Evolutionary conservation across 1,140 invertebrate species (phyloP), one percentile per base, ranked within the genome.

Genomic region (Habropoda laboriosa): DNA sequence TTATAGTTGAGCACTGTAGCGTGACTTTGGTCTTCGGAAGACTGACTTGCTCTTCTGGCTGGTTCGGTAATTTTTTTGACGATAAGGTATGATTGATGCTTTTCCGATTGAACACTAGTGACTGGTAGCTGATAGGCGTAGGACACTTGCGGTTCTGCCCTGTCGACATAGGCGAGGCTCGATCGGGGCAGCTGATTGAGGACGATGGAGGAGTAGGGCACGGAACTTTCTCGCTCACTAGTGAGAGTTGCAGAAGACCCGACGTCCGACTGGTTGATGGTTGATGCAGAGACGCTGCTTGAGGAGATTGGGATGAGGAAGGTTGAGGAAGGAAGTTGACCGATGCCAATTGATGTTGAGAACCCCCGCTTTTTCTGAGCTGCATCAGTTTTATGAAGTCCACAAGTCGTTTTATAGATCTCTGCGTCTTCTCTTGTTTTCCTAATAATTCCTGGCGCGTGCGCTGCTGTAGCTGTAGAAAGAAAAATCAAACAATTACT

Each of bases 301-400:
- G 83, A 27, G 72, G 86, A 55, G 87, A 93, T 87, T 63, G 92
- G 92, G 89, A 93, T 91, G 85, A 93, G 91, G 86, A 91, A 88
- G 82, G 91, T 92, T 40, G 92, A 92, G 75, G 92, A 74, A 61
- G 92, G 91, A 64, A 92, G 79, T 73, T 92, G 89, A 27, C 84
- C 86, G 91, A 92, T 81, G 58, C 85, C 80, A 84, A 89, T 67
- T 84, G 81, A 82, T 16, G 79, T 66, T 70, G 88, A 68, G 87
- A 90, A 73, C 88, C 87, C 80, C 68, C 60, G 72, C 47, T 80
- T 81, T 71, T 82, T 86, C 60, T 87, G 45, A 81, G 81, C 60
- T 93, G 92, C 82, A 93, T 92, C 88, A 88, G 63, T 60, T 89
- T 92, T 88, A 92, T 92, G 81, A 93, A 93, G 70, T 93, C 92